Evolutionary conservation across 2,113 vertebrate genomes (phyloP).

Genomic region (Mixornis gularis): DNA sequence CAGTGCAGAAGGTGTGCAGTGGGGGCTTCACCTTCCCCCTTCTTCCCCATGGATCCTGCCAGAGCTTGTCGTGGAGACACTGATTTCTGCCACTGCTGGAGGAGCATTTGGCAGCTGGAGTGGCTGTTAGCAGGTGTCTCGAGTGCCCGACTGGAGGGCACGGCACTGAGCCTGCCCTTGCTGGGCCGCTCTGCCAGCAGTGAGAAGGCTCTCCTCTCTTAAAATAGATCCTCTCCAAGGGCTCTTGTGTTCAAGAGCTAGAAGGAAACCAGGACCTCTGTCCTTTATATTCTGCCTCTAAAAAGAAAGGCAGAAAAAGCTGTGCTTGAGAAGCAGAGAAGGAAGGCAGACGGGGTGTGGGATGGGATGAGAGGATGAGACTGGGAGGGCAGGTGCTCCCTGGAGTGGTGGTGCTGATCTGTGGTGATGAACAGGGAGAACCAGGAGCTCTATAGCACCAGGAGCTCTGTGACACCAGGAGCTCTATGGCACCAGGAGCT

Average conservation of each 20-base stretch:
- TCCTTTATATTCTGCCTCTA: background rate
- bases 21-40: background rate
- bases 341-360: fast-evolving
- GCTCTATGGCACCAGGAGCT: too few relatives aligned
- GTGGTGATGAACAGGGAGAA: fast-evolving
- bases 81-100: background rate
- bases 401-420: fast-evolving
- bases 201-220: background rate
- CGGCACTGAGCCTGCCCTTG: background rate
- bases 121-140: conserved; percentile 33
- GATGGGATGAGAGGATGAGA: background rate
- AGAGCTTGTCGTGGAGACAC: background rate
- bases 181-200: background rate
- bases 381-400: background rate
- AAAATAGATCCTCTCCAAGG: conserved; percentile 16
- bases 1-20: fast-evolving
- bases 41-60: background rate
- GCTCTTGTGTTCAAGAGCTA: conserved; percentile 19
- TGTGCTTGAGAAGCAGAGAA: background rate
- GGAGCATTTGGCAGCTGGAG: background rate
- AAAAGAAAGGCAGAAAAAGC: background rate
- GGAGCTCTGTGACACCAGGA: background rate
- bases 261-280: background rate
- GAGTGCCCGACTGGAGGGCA: background rate
- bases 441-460: background rate